Evolutionary conservation across 2,888 invertebrate genomes (phyloP), one percentile per base, ranked within the genome.

Genomic region (Coelopa pilipes): DNA sequence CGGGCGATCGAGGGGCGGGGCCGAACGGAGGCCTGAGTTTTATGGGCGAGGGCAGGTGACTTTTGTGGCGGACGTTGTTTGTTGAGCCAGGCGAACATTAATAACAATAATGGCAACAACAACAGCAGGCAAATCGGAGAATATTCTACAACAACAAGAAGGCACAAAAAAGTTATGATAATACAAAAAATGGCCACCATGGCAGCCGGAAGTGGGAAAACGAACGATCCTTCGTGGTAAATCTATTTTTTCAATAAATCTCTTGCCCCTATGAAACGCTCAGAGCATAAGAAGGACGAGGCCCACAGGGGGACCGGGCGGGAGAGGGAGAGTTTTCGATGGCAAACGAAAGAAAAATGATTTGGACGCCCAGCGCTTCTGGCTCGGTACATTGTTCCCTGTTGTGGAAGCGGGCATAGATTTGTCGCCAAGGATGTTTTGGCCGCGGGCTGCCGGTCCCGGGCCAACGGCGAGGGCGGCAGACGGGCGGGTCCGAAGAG

Each of bases 161-260:
- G 7, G 7, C 34, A 34, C 2, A 34, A 34, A 34, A 34, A 4
- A 34, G 34, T 7, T 4, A 7, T 34, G 7, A 2, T 34, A 34
- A 34, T 34, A 34, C n/a, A 34, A 34, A 34, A 34, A 34, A 7
- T 34, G 34, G 34, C 34, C 34, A 15, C 15, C 19, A 50, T 53
- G 15, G 21, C n/a, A 50, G 34, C 50, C 34, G 68, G 55, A 57
- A 53, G 55, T 55, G 34, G 55, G 34, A 50, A 67, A 67, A 53
- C 19, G 45, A 72, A 65, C 46, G 71, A 63, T 63, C 45, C 62
- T 62, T 50, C 55, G 71, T 71, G 63, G 71, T 71, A 63, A 71
- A 71, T 71, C 71, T 65, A 71, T 71, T 71, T 71, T 71, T 63
- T 55, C 65, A 71, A 71, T 71, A 71, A 71, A 71, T 65, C 71